Percentiles rank a stretch among this genome's conserved stretches.
phyloP scores from a whole-genome alignment of 2,888 invertebrate genomes.

The Latrodectus hesperus region DNA sequence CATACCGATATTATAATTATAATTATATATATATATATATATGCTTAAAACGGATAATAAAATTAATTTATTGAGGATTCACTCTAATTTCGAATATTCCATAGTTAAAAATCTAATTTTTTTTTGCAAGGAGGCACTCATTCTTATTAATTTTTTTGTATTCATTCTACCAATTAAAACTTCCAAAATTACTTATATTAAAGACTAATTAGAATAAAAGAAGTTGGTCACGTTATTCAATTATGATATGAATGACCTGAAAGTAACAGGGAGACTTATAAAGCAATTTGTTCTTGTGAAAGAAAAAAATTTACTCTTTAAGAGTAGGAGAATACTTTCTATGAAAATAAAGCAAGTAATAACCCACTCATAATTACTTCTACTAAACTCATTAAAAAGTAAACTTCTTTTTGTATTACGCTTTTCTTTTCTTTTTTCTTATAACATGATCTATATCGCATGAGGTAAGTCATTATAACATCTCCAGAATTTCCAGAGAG shows the following conservation, averaged over 20 bases:
- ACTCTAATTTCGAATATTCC: too few relatives aligned
- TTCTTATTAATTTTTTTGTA: neutral
- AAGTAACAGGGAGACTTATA: neutral
- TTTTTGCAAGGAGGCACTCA: too few relatives aligned
- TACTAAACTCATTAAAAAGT: neutral
- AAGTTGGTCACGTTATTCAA: constrained; percentile 22
- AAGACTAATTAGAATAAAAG: constrained; percentile 4
- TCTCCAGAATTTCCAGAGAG: too few relatives aligned
- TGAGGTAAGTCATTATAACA: too few relatives aligned
- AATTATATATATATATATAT: too few relatives aligned
- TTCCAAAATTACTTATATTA: neutral
- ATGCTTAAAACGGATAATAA: too few relatives aligned
- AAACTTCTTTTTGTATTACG: neutral
- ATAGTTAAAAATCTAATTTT: too few relatives aligned
- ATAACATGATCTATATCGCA: too few relatives aligned
- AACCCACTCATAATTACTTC: neutral
- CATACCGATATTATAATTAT: too few relatives aligned
- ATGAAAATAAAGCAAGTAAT: neutral
- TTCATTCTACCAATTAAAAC: constrained; percentile 2
- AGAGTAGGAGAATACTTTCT: neutral
- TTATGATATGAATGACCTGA: neutral
- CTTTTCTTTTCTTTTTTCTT: neutral
- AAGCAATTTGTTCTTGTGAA: neutral
- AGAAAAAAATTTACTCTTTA: neutral
- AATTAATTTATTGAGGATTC: too few relatives aligned